A percentile compares a stretch with the other conserved stretches of the same genome.
These are phyloP conservation scores for Zapus hudsonius DNA, from an alignment of 2,113 vertebrate species.

Conservation along the genomic window DNA sequence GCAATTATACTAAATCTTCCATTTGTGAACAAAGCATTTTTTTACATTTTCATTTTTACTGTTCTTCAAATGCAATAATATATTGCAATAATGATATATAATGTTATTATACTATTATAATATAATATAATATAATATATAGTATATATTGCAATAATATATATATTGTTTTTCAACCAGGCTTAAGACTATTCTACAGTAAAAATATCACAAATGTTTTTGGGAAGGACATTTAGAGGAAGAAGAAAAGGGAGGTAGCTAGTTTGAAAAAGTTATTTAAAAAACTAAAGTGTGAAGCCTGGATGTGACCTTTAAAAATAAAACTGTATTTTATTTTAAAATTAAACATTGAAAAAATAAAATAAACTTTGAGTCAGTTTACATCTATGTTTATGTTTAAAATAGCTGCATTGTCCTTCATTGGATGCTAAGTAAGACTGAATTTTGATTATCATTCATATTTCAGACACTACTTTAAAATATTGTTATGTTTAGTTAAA, in stretches of 20 bases:
- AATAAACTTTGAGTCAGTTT: background rate
- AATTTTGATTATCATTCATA: constrained; percentile 1
- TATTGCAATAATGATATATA: too few species aligned
- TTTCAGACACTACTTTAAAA: constrained; percentile 37
- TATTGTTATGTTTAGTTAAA: constrained; percentile 53
- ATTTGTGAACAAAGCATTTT: constrained; percentile 2
- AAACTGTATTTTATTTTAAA: background rate
- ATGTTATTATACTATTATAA: too few species aligned
- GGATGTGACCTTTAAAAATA: background rate
- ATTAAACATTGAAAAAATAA: background rate
- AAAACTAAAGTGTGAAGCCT: background rate
- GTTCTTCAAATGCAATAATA: background rate
- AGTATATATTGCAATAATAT: background rate
- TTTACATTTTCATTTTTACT: background rate
- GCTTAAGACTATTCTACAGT: background rate
- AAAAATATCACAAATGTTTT: background rate
- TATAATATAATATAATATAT: too few species aligned
- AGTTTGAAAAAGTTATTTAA: constrained; percentile 1
- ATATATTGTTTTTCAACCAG: background rate
- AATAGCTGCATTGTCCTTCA: background rate
- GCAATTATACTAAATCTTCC: background rate
- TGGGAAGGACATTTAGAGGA: background rate
- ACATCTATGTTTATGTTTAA: background rate
- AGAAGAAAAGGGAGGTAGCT: background rate
- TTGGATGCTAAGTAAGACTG: background rate